phyloP scores from a whole-genome alignment of 2,113 vertebrate genomes.

The Candoia aspera region DNA sequence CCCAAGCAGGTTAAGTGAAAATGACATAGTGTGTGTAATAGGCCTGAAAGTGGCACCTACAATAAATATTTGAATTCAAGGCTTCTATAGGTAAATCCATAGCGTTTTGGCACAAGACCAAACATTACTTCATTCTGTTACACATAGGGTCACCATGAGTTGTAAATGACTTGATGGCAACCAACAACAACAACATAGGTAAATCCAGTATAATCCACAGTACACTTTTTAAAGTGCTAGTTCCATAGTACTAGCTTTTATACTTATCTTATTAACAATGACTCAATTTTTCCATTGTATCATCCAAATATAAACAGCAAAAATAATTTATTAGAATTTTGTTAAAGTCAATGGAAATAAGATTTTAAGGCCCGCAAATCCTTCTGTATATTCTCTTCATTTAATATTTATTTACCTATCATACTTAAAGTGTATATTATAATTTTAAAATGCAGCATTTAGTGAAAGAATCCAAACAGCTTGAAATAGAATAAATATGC shows the following conservation, averaged over 20 bases:
- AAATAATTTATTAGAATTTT: neutral
- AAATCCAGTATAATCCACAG: neutral
- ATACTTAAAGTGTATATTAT: neutral
- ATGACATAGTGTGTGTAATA: no score
- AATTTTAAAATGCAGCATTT: neutral
- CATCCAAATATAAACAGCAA: neutral
- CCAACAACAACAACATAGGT: no score
- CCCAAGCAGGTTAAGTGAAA: neutral
- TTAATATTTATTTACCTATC: constrained; percentile 16
- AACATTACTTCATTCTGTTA: no score
- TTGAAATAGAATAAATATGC: neutral
- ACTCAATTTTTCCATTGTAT: neutral
- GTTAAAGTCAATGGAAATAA: neutral
- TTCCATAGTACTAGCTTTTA: neutral
- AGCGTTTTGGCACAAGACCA: no score
- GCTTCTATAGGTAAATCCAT: neutral
- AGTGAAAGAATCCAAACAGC: neutral
- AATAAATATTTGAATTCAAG: neutral
- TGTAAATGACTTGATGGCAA: no score
- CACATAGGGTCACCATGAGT: no score
- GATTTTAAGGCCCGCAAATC: neutral
- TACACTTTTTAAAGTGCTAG: neutral
- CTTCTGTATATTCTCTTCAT: neutral
- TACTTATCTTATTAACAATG: constrained; percentile 14
- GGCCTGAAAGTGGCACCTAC: neutral